These are phyloP conservation scores for Trematomus bernacchii DNA, from an alignment of 2,797 vertebrate species.

Conservation along the genomic window DNA sequence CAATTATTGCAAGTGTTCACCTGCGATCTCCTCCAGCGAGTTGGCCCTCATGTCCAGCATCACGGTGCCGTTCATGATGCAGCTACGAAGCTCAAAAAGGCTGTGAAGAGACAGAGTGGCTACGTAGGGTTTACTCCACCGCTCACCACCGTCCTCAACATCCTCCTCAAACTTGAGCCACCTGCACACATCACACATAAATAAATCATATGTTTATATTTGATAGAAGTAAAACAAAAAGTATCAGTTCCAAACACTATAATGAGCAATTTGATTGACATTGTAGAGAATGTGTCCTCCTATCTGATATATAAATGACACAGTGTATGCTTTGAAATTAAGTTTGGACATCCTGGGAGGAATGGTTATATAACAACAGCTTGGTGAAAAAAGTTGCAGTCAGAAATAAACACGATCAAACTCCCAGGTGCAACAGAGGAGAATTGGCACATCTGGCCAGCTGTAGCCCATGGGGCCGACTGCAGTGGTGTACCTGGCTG, in stretches of 20 bases:
- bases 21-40: slow-evolving; percentile 97
- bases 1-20: slow-evolving; percentile 66
- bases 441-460: slow-evolving; percentile 13
- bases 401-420: slow-evolving; percentile 6
- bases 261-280: not conserved
- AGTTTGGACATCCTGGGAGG: not conserved
- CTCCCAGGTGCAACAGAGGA: slow-evolving; percentile 28
- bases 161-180: slow-evolving; percentile 99
- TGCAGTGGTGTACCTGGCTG: slow-evolving; percentile 89
- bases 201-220: not conserved
- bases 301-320: too few relatives aligned
- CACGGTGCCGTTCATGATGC: slow-evolving; percentile 97
- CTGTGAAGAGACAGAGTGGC: slow-evolving; percentile 97
- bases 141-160: slow-evolving; percentile 97
- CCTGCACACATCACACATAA: slow-evolving; percentile 72
- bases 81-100: slow-evolving; percentile 97
- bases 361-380: not conserved
- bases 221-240: not conserved
- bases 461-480: slow-evolving; percentile 5
- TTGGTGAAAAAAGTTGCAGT: not conserved
- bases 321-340: not conserved
- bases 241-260: not conserved
- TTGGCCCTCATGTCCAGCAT: slow-evolving; percentile 98
- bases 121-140: slow-evolving; percentile 98
- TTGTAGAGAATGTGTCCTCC: too few relatives aligned